These are phyloP conservation scores for Dolichopus griseipennis DNA, from an alignment of 2,888 invertebrate species.

Conservation along the genomic window DNA sequence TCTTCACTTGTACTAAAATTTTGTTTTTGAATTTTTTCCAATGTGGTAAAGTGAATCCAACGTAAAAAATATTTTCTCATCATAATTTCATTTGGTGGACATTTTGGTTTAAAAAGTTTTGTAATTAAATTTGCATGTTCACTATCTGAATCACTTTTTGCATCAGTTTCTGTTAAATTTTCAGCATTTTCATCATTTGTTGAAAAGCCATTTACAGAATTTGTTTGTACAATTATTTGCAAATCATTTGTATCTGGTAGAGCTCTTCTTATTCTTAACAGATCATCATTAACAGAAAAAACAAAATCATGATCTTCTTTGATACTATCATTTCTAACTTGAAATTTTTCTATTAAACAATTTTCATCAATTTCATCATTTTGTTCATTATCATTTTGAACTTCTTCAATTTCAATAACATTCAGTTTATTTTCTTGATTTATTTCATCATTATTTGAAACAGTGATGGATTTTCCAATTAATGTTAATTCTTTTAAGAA, in stretches of 20 bases:
- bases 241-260: constrained; percentile 12
- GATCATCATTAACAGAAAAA: constrained; percentile 12
- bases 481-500: constrained; percentile 31
- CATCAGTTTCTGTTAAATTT: constrained; percentile 21
- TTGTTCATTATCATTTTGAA: neutral
- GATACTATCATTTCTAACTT: constrained; percentile 16
- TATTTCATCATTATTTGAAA: neutral
- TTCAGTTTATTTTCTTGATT: constrained; percentile 25
- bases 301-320: constrained; percentile 3
- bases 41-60: constrained; percentile 40
- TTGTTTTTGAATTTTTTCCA: constrained; percentile 38
- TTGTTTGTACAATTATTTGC: constrained; percentile 12
- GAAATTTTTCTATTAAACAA: neutral
- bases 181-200: neutral
- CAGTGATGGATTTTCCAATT: neutral
- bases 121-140: constrained; percentile 36
- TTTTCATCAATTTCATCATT: neutral
- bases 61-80: constrained; percentile 35
- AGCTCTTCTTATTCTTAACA: constrained; percentile 16
- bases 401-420: constrained; percentile 33
- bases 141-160: constrained; percentile 18
- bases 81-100: constrained; percentile 21
- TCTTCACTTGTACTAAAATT: constrained; percentile 25
- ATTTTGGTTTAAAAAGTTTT: constrained; percentile 28
- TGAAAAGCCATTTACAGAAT: neutral